Evolutionary conservation across 2,888 invertebrate genomes (phyloP), one percentile per base, ranked within the genome.

Genomic region (Melanotus villosus): DNA sequence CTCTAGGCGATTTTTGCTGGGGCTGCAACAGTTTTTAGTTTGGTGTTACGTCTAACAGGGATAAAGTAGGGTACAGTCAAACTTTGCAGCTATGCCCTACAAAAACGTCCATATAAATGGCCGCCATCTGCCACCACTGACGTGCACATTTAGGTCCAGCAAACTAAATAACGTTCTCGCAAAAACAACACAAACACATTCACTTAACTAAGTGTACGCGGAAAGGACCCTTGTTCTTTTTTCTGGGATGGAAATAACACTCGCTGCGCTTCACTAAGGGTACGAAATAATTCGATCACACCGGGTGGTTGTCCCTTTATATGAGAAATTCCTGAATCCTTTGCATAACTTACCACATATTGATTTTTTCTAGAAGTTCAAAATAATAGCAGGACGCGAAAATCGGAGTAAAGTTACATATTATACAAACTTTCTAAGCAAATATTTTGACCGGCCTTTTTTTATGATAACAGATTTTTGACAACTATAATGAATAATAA

Each of bases 71-170:
- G 64, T 54, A 59, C 50, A 68, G 50, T 57, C 38, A 68, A 68
- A 68, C 52, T 68, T 65, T 59, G 50, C 47, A 58, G 63, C 57
- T 60, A 60, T 52, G 26, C 38, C 68, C 45, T 38, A 47, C 65
- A 69, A 69, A 69, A 69, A 69, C 65, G 60, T 56, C 58, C 57
- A 65, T 65, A 69, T 69, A 69, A 69, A 69, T 69, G 69, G 58
- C 69, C 59, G 56, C 59, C 69, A 69, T 69, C 69, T 65, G 69
- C 65, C 60, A 62, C 62, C 65, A 57, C 60, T 65, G 69, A 69
- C 62, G 69, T 69, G 59, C 69, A 56, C 69, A 69, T 69, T 69
- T 69, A 65, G 69, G 65, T 34, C 69, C 60, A 26, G 56, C 60
- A 65, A 69, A 69, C 69, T 65, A 62, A 68, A 68, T 68, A 65